These are phyloP conservation scores for Siphamia tubifer DNA, from an alignment of 2,113 vertebrate species.

Conservation along the genomic window DNA sequence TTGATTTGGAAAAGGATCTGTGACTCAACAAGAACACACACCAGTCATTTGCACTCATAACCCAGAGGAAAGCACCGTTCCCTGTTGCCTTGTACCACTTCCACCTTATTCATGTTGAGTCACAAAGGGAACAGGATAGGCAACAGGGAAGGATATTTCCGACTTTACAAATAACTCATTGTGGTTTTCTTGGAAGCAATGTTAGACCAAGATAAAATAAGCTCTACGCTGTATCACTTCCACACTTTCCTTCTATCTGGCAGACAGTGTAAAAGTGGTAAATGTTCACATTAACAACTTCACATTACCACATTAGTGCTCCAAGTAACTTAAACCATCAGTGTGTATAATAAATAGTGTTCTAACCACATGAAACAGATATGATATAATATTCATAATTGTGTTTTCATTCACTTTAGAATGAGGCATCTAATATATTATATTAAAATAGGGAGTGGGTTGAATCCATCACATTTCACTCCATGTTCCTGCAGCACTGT, in stretches of 20 bases:
- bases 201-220: conserved; percentile 66
- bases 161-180: conserved; percentile 74
- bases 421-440: too few relatives aligned
- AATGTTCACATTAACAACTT: conserved; percentile 17
- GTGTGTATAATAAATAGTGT: too few relatives aligned
- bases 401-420: too few relatives aligned
- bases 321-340: too few relatives aligned
- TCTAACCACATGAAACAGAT: too few relatives aligned
- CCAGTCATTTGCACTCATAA: conserved; percentile 55
- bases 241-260: conserved; percentile 37
- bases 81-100: conserved; percentile 53
- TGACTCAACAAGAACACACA: conserved; percentile 68
- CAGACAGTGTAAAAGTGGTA: background rate
- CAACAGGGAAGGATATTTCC: conserved; percentile 60
- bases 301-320: background rate
- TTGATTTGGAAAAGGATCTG: conserved; percentile 53
- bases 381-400: too few relatives aligned
- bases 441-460: too few relatives aligned
- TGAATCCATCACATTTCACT: too few relatives aligned
- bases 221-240: conserved; percentile 42
- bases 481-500: too few relatives aligned
- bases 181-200: conserved; percentile 66
- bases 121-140: conserved; percentile 52
- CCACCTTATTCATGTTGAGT: conserved; percentile 71
- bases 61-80: conserved; percentile 67